These are phyloP conservation scores for Antheraea mylitta DNA, from an alignment of 1,140 invertebrate species.

Conservation along the genomic window DNA sequence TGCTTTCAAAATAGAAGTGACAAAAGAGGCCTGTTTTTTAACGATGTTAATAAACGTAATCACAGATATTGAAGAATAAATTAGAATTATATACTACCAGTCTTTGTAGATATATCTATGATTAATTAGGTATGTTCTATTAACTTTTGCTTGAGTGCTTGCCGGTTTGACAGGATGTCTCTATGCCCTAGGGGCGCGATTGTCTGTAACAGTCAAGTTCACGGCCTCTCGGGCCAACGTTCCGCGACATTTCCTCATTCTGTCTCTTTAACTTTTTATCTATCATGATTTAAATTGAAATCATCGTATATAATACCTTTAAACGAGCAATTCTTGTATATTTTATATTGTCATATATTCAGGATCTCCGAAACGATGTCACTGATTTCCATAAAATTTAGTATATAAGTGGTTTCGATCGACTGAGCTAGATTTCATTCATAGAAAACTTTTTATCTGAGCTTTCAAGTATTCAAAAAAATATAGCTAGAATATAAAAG, in stretches of 20 bases:
- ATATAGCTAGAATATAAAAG: too few species aligned
- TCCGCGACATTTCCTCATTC: slow-evolving; percentile 36
- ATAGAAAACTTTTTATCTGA: too few species aligned
- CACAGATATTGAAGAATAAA: not conserved
- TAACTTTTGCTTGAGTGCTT: slow-evolving; percentile 39
- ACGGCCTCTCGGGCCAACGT: slow-evolving; percentile 38
- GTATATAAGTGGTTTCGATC: too few species aligned
- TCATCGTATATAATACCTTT: slow-evolving; percentile 19
- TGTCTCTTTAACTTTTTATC: slow-evolving; percentile 29
- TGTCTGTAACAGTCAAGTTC: slow-evolving; percentile 64
- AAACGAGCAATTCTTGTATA: too few species aligned
- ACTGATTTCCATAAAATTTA: too few species aligned
- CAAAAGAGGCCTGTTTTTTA: too few species aligned
- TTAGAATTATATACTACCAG: not conserved
- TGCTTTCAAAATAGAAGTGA: too few species aligned
- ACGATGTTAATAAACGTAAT: not conserved
- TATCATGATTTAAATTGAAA: slow-evolving; percentile 23
- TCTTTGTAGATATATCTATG: not conserved
- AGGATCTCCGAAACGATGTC: too few species aligned
- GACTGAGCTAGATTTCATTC: too few species aligned
- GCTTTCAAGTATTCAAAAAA: too few species aligned
- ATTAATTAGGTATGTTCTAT: not conserved
- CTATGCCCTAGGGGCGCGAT: slow-evolving; percentile 26
- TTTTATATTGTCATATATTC: too few species aligned
- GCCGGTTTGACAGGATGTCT: slow-evolving; percentile 15